Percentiles rank a stretch among this genome's conserved stretches.
Evolutionary conservation across 2,888 invertebrate genomes (phyloP).

Genomic region (Mythimna pallens): DNA sequence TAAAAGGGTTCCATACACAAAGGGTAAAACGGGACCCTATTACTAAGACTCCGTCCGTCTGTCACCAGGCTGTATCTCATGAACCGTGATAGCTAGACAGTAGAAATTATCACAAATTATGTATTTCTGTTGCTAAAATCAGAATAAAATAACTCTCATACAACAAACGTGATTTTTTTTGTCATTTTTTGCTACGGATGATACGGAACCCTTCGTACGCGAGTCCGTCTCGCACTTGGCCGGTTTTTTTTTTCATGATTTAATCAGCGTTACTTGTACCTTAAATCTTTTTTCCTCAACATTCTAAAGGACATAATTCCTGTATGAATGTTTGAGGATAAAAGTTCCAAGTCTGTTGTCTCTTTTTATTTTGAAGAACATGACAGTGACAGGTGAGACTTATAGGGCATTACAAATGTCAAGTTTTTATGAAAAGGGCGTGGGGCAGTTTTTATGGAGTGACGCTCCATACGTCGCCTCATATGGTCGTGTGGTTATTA

Average conservation of each 20-base stretch:
- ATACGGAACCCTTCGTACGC: no score
- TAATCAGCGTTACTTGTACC: slow-evolving; percentile 22
- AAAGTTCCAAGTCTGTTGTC: slow-evolving; percentile 19
- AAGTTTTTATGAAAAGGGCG: slow-evolving; percentile 42
- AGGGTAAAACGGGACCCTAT: no score
- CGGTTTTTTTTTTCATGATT: slow-evolving; percentile 28
- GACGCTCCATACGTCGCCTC: background rate
- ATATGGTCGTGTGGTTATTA: slow-evolving; percentile 8
- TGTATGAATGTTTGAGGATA: slow-evolving; percentile 35
- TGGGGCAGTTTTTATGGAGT: slow-evolving; percentile 42
- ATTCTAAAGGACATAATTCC: slow-evolving; percentile 20
- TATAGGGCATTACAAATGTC: slow-evolving; percentile 37
- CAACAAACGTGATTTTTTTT: no score
- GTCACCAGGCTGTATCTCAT: no score
- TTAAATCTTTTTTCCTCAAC: slow-evolving; percentile 15
- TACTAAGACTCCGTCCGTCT: no score
- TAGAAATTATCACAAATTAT: no score
- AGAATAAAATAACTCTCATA: no score
- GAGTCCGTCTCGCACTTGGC: no score
- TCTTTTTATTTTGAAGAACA: slow-evolving; percentile 19
- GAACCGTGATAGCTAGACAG: no score
- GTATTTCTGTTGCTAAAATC: no score
- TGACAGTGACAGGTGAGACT: slow-evolving; percentile 43
- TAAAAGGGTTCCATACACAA: background rate
- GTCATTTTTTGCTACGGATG: no score